These are phyloP conservation scores for Uria lomvia DNA, from an alignment of 2,113 vertebrate species.

Conservation along the genomic window DNA sequence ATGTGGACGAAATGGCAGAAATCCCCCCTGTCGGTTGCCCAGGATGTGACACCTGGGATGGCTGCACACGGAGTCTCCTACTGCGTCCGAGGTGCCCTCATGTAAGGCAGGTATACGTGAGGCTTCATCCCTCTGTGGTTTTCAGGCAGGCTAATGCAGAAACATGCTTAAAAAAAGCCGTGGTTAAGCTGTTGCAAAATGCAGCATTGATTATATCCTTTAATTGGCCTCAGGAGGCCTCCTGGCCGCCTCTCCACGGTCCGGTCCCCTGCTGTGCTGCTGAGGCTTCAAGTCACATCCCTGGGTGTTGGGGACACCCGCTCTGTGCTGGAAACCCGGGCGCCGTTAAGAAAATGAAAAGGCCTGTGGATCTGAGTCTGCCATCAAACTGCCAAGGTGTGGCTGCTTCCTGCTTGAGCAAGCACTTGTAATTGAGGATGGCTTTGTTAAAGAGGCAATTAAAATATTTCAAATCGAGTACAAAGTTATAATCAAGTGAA, in stretches of 20 bases:
- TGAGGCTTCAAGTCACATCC: background rate
- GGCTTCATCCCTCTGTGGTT: background rate
- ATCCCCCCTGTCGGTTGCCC: accelerated
- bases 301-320: background rate
- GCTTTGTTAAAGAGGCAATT: conserved; percentile 4
- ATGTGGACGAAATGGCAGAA: background rate
- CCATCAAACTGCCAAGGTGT: background rate
- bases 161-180: background rate
- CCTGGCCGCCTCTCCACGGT: background rate
- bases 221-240: background rate
- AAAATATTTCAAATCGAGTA: background rate
- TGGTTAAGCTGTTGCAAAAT: background rate
- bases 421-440: background rate
- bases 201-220: background rate
- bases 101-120: background rate
- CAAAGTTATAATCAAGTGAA: background rate
- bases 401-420: conserved; percentile 6
- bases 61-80: accelerated
- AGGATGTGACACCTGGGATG: accelerated
- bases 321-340: background rate
- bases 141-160: background rate
- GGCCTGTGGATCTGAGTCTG: background rate
- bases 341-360: background rate
- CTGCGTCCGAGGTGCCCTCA: background rate
- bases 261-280: background rate